Evolutionary conservation across 2,888 invertebrate genomes (phyloP).

Genomic region (Trissoscelio sp.): DNA sequence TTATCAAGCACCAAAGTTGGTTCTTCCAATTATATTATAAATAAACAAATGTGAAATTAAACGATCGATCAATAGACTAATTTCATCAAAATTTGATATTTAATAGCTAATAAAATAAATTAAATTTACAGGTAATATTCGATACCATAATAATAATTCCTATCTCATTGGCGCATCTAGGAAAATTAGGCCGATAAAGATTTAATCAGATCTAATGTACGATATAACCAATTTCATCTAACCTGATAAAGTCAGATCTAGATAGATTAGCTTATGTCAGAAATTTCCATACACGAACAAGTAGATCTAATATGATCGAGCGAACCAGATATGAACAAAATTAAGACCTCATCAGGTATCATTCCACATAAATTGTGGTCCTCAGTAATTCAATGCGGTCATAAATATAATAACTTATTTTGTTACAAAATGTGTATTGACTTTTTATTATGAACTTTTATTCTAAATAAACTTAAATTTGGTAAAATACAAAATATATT

Average conservation of each 20-base stretch:
- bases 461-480: too few relatives aligned
- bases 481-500: neutral
- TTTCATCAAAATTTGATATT: neutral
- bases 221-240: conserved; percentile 62
- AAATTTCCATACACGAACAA: conserved; percentile 57
- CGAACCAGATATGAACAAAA: conserved; percentile 48
- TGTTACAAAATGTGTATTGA: neutral
- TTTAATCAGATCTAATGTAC: conserved; percentile 62
- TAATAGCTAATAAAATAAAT: conserved; percentile 22
- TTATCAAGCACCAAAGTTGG: neutral
- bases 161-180: conserved; percentile 25
- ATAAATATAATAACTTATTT: neutral
- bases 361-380: neutral
- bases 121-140: conserved; percentile 27
- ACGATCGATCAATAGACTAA: neutral
- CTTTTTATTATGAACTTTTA: too few relatives aligned
- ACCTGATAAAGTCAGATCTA: conserved; percentile 59
- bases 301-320: conserved; percentile 52
- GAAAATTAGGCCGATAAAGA: conserved; percentile 58
- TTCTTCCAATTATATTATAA: neutral
- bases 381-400: neutral
- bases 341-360: conserved; percentile 46
- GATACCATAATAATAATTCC: conserved; percentile 25
- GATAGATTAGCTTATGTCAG: conserved; percentile 58
- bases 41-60: neutral